A percentile compares a stretch with the other conserved stretches of the same genome.
phyloP scores from a whole-genome alignment of 2,113 vertebrate species.

The Pteruthius melanotis region DNA sequence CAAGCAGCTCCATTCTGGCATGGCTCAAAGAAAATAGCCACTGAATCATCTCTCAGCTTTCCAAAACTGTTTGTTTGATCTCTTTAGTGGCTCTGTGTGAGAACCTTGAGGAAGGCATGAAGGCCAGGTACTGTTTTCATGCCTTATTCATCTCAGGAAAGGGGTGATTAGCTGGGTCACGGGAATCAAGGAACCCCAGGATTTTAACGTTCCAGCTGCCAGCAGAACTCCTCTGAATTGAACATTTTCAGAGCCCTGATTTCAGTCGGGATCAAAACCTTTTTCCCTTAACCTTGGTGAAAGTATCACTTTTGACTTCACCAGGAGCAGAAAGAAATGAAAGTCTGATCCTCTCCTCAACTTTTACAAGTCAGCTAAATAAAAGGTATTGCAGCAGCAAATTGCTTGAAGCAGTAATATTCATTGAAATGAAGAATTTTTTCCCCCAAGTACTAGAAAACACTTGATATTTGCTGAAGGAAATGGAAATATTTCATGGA shows the following conservation, averaged over 20 bases:
- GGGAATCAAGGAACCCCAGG: background rate
- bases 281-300: background rate
- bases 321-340: background rate
- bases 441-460: background rate
- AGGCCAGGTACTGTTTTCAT: background rate
- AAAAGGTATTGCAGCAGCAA: background rate
- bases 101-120: background rate
- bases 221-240: background rate
- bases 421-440: background rate
- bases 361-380: background rate
- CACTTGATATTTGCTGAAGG: slow-evolving; percentile 3
- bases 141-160: background rate
- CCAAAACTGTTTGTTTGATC: background rate
- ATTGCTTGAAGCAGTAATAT: background rate
- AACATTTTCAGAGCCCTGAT: background rate
- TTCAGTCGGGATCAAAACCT: background rate
- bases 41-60: background rate
- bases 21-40: background rate
- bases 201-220: background rate
- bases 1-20: background rate
- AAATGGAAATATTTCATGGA: slow-evolving; percentile 16
- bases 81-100: background rate
- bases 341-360: background rate
- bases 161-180: background rate
- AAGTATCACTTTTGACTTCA: background rate